phyloP scores from a whole-genome alignment of 1,140 invertebrate genomes.

The Chironomus striatipennis region DNA sequence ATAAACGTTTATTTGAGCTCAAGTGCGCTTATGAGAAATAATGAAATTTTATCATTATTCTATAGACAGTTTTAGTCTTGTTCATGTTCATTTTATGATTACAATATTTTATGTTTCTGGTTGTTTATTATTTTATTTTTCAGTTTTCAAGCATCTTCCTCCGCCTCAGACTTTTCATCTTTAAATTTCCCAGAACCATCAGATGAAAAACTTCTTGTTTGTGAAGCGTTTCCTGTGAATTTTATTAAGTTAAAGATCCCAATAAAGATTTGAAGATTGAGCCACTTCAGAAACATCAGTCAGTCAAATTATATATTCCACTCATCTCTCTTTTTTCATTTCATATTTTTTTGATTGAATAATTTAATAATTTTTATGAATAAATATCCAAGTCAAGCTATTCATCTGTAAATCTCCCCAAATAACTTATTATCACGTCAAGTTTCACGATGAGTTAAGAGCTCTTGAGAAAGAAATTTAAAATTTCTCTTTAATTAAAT shows the following conservation, averaged over 20 bases:
- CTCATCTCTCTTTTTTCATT: too few relatives aligned
- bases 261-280: background rate
- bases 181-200: too few relatives aligned
- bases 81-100: too few relatives aligned
- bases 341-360: background rate
- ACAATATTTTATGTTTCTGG: too few relatives aligned
- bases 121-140: too few relatives aligned
- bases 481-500: slow-evolving; percentile 15
- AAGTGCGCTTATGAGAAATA: slow-evolving; percentile 7
- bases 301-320: background rate
- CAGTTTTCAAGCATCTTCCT: too few relatives aligned
- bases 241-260: background rate
- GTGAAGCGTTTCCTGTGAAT: background rate
- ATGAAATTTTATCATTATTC: background rate
- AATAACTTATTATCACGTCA: slow-evolving; percentile 7
- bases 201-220: too few relatives aligned
- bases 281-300: slow-evolving; percentile 7
- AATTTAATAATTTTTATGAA: slow-evolving; percentile 11
- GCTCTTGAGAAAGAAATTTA: background rate
- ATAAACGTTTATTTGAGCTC: slow-evolving; percentile 2
- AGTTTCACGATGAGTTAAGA: slow-evolving; percentile 4
- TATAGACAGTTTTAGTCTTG: too few relatives aligned
- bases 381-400: background rate
- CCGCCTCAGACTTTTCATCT: too few relatives aligned
- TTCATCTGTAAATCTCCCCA: background rate